A percentile compares a stretch with the other conserved stretches of the same genome.
Evolutionary conservation across 1,140 invertebrate genomes (phyloP).

Genomic region (Trichoplusia ni): DNA sequence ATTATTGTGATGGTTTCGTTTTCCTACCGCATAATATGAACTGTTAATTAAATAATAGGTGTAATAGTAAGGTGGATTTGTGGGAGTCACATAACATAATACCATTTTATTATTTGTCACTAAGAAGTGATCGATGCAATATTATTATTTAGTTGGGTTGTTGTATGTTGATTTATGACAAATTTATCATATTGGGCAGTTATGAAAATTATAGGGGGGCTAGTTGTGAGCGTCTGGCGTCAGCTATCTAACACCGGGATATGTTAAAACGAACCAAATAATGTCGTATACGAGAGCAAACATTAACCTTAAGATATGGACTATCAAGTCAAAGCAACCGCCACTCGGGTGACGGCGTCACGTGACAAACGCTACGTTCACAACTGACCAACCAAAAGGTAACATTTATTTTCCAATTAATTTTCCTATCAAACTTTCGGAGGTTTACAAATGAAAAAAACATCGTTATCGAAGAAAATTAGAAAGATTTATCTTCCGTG

Average conservation of each 20-base stretch:
- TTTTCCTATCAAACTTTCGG: slow-evolving; percentile 81
- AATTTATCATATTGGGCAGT: slow-evolving; percentile 72
- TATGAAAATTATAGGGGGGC: slow-evolving; percentile 63
- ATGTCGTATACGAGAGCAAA: slow-evolving; percentile 14
- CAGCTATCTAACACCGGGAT: neutral
- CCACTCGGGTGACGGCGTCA: too few relatives aligned
- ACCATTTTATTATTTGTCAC: slow-evolving; percentile 67
- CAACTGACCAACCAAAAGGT: slow-evolving; percentile 52
- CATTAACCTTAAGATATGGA: too few relatives aligned
- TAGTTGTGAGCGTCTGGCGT: slow-evolving; percentile 43
- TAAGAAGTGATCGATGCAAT: slow-evolving; percentile 63
- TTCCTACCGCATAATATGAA: slow-evolving; percentile 77
- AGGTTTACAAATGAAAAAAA: slow-evolving; percentile 77
- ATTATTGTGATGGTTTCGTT: slow-evolving; percentile 80
- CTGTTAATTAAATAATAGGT: slow-evolving; percentile 76
- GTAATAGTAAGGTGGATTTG: slow-evolving; percentile 65
- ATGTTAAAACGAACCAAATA: slow-evolving; percentile 7
- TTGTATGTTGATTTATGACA: slow-evolving; percentile 55
- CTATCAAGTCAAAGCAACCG: too few relatives aligned
- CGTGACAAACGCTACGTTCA: slow-evolving; percentile 35
- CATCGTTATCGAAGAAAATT: slow-evolving; percentile 71
- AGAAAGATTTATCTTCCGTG: slow-evolving; percentile 69
- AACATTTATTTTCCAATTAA: slow-evolving; percentile 59
- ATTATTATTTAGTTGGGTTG: slow-evolving; percentile 63
- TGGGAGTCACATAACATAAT: slow-evolving; percentile 71